These are phyloP conservation scores for Limonius californicus DNA, from an alignment of 1,140 invertebrate species.

Conservation along the genomic window DNA sequence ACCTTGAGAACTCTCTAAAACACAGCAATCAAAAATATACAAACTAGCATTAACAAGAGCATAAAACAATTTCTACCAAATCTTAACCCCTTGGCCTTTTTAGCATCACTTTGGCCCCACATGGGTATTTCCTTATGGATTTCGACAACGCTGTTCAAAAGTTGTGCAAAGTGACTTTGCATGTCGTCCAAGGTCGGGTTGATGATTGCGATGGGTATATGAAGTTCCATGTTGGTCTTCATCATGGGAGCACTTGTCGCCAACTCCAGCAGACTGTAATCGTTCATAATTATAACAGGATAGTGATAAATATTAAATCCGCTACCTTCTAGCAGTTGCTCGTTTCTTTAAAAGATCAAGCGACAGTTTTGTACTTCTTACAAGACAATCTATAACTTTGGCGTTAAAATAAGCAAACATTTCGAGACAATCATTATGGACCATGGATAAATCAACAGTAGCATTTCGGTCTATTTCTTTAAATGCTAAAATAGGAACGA, in stretches of 20 bases:
- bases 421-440: slow-evolving; percentile 70
- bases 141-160: slow-evolving; percentile 60
- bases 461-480: slow-evolving; percentile 56
- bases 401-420: slow-evolving; percentile 70
- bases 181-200: slow-evolving; percentile 67
- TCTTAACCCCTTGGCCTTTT: slow-evolving; percentile 15
- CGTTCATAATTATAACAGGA: too few relatives aligned
- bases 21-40: too few relatives aligned
- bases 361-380: slow-evolving; percentile 64
- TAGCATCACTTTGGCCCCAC: slow-evolving; percentile 59
- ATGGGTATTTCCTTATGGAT: slow-evolving; percentile 61
- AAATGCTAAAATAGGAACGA: slow-evolving; percentile 54
- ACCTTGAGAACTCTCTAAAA: too few relatives aligned
- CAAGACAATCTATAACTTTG: slow-evolving; percentile 64
- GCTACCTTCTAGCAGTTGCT: slow-evolving; percentile 55
- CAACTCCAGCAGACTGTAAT: slow-evolving; percentile 45
- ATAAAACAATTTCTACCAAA: too few relatives aligned
- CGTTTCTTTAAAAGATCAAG: slow-evolving; percentile 62
- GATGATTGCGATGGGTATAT: slow-evolving; percentile 60
- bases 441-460: slow-evolving; percentile 54
- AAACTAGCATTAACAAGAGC: too few relatives aligned
- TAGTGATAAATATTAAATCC: too few relatives aligned
- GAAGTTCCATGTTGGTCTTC: slow-evolving; percentile 56
- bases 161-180: slow-evolving; percentile 64
- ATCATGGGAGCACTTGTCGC: slow-evolving; percentile 53